Evolutionary conservation across 1,140 invertebrate species (phyloP), one percentile per base, ranked within the genome.

Genomic region (Drosophila paulistorum): DNA sequence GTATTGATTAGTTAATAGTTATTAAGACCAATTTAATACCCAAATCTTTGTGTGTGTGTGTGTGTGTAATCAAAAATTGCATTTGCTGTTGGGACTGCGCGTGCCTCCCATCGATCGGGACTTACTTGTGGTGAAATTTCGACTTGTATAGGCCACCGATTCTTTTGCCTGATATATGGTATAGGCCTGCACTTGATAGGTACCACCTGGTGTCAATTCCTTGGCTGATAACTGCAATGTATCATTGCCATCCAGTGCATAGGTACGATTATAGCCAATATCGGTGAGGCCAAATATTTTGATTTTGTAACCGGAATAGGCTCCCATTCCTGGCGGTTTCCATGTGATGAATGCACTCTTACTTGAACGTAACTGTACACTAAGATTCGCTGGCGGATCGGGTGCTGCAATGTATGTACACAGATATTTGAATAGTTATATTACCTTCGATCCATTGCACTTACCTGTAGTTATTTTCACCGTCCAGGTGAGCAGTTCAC

Each of bases 61-160:
- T 68, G 17, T 63, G 5, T 42, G 42, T 30, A 42, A 37, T 69
- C 82, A 86, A 30, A 79, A 86, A 69, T 86, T 86, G 68, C 82
- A 86, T 67, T 67, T 74, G 59, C 58, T 68, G 68, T 77, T 75
- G 71, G 82, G 83, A 74, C 61, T 55, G 54, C 70, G 75, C 13
- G 67, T 79, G 39, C 70, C 71, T 37, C 7, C 35, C 37, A 30
- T 30, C 7, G 59, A 51, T 68, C 83, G 71, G 48, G 74, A 94
- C 95, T 95, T 93, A 98, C 97, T 97, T 78, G 97, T 98, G 48
- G 97, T 98, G 90, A 98, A 98, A 93, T 98, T 98, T 62, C 96
- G 94, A 68, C 96, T 97, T 51, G 97, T 96, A 82, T 98, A 98
- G 7, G 96, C 96, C 45, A 96, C 95, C 85, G 96, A 97, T 92